These are phyloP conservation scores for Acanthococcus lagerstroemiae DNA, from an alignment of 2,888 invertebrate genomes.

Conservation along the genomic window DNA sequence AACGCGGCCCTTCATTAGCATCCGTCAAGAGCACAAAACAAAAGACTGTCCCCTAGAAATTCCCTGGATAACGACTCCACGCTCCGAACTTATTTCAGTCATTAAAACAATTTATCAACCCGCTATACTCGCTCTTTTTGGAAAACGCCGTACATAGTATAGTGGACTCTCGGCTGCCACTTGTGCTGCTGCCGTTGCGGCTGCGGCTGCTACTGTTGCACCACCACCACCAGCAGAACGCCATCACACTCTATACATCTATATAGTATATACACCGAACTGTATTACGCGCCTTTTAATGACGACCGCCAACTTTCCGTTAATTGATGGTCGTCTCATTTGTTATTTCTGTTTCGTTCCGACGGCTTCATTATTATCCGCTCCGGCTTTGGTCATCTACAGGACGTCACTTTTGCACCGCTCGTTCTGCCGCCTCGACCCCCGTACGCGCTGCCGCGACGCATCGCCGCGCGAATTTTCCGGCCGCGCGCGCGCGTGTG, in stretches of 20 bases:
- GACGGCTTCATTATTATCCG: conserved; percentile 28
- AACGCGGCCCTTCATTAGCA: conserved; percentile 29
- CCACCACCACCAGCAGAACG: background rate
- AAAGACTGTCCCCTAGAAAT: conserved; percentile 28
- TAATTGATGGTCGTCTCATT: conserved; percentile 30
- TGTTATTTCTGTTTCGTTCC: conserved; percentile 28
- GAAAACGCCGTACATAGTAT: background rate
- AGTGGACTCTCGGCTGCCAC: background rate
- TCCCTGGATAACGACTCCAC: conserved; percentile 26
- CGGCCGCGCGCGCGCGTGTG: too few relatives aligned
- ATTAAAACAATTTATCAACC: conserved; percentile 29
- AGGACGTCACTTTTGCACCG: conserved; percentile 13
- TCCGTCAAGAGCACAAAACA: conserved; percentile 27
- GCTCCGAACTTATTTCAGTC: conserved; percentile 28
- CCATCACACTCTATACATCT: background rate
- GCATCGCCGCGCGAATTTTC: too few relatives aligned
- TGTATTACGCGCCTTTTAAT: conserved; percentile 30
- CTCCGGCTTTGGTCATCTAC: conserved; percentile 19
- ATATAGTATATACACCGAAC: conserved; percentile 10
- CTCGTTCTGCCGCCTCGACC: background rate
- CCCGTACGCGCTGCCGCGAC: background rate
- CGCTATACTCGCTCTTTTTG: background rate
- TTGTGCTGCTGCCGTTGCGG: conserved; percentile 10
- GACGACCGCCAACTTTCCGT: conserved; percentile 30
- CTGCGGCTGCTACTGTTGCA: conserved; percentile 1